phyloP scores from a whole-genome alignment of 1,140 invertebrate species.

The Drosophila novamexicana region DNA sequence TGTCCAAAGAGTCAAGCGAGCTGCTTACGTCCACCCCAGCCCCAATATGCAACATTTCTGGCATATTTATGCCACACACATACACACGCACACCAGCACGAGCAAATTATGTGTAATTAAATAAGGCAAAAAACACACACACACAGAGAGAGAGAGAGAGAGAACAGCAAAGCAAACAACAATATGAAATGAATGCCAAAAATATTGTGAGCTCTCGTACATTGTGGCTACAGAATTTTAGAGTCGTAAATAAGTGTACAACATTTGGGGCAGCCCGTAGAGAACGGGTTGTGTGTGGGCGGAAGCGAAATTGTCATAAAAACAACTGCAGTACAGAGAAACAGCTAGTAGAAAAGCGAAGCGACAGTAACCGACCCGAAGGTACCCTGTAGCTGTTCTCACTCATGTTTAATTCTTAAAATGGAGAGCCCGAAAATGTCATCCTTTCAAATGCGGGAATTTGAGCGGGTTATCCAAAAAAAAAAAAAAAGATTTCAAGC shows the following conservation, averaged over 20 bases:
- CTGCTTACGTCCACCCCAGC: conserved; percentile 32
- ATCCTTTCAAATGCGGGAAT: no score
- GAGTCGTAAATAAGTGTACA: conserved; percentile 46
- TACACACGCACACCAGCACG: conserved; percentile 24
- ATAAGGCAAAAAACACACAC: conserved; percentile 40
- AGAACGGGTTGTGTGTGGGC: neutral
- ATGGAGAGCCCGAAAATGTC: neutral
- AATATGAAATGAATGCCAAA: conserved; percentile 53
- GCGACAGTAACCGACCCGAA: neutral
- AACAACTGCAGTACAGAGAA: neutral
- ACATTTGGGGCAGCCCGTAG: conserved; percentile 17
- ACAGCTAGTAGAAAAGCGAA: neutral
- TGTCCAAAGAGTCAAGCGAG: conserved; percentile 49
- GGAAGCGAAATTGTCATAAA: neutral
- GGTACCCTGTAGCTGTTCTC: no score
- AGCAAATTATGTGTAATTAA: conserved; percentile 66
- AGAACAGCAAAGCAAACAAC: conserved; percentile 33
- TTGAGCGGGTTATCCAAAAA: no score
- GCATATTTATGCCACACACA: conserved; percentile 54
- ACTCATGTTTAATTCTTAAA: no score
- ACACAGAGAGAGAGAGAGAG: conserved; percentile 2
- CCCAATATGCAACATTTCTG: conserved; percentile 52
- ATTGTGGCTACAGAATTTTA: conserved; percentile 22
- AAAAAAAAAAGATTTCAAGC: no score
- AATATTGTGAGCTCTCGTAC: conserved; percentile 29